These are phyloP conservation scores for Metacarcinus magister DNA, from an alignment of 2,888 invertebrate species.

Conservation along the genomic window DNA sequence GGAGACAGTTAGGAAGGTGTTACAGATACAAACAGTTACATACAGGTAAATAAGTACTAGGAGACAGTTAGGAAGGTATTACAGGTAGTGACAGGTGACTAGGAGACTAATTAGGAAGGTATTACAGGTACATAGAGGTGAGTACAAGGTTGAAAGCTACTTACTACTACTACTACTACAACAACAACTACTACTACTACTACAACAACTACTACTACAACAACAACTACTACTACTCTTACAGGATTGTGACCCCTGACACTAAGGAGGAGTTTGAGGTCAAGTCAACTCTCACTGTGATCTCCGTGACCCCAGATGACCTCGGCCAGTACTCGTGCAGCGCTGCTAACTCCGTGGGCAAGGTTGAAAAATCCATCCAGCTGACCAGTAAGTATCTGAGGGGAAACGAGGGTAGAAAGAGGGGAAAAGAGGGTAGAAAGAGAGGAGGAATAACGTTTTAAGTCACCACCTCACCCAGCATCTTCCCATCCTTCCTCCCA, in stretches of 20 bases:
- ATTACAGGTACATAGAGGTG: too few relatives aligned
- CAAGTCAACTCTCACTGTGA: slow-evolving; percentile 67
- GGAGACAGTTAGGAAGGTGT: too few relatives aligned
- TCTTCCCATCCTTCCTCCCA: not conserved
- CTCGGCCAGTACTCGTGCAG: slow-evolving; percentile 77
- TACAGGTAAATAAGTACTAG: too few relatives aligned
- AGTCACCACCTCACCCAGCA: not conserved
- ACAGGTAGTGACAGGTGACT: too few relatives aligned
- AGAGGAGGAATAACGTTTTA: not conserved
- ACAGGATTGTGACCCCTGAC: slow-evolving; percentile 12
- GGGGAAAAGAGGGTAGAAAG: not conserved
- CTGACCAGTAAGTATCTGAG: slow-evolving; percentile 71
- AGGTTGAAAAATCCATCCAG: slow-evolving; percentile 47
- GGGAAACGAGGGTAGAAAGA: not conserved
- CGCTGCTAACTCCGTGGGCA: slow-evolving; percentile 75
- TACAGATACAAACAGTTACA: too few relatives aligned
- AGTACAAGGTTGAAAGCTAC: too few relatives aligned
- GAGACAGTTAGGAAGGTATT: too few relatives aligned
- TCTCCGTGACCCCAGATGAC: slow-evolving; percentile 66
- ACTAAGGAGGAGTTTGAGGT: not conserved
- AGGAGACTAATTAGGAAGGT: too few relatives aligned
- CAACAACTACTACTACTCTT: not conserved
- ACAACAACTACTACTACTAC: not conserved
- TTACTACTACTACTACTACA: too few relatives aligned
- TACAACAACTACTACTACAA: not conserved